A percentile compares a stretch with the other conserved stretches of the same genome.
Conservation (phyloP, 2,888 invertebrate genomes). For the Agrilus mali region DNA sequence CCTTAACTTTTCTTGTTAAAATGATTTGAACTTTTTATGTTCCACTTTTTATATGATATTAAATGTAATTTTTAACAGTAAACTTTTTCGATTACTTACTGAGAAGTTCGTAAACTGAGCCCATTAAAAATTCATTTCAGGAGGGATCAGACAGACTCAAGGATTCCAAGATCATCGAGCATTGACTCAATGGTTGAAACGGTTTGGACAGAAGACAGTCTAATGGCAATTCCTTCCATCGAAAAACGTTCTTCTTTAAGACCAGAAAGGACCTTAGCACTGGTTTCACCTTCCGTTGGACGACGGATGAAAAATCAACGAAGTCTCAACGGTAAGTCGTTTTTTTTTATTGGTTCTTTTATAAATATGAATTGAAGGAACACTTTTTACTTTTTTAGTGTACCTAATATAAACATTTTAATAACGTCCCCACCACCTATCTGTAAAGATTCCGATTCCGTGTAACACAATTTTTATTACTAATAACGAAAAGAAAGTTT, state of each 20-base stretch:
- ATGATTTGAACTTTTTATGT: too few species aligned
- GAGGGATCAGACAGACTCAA: conserved; percentile 35
- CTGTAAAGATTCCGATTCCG: too few species aligned
- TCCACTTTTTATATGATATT: too few species aligned
- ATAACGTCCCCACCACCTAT: too few species aligned
- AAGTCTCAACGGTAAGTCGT: conserved; percentile 55
- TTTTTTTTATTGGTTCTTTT: too few species aligned
- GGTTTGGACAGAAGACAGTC: conserved; percentile 45
- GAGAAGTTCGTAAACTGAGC: neutral
- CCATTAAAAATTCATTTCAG: conserved; percentile 24
- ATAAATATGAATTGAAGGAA: too few species aligned
- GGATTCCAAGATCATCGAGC: conserved; percentile 62
- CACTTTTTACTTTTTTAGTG: too few species aligned
- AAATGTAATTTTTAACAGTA: too few species aligned
- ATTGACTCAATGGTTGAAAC: conserved; percentile 69
- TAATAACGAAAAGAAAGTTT: too few species aligned
- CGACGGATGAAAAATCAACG: conserved; percentile 64
- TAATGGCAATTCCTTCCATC: conserved; percentile 27
- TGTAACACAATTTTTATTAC: too few species aligned
- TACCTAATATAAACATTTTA: too few species aligned
- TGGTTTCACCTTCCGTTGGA: conserved; percentile 64
- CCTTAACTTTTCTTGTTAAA: too few species aligned
- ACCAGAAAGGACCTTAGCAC: conserved; percentile 41
- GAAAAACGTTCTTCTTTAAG: conserved; percentile 33
- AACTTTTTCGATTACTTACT: neutral